A percentile compares a stretch with the other conserved stretches of the same genome.
phyloP scores from a whole-genome alignment of 1,140 invertebrate species.

The Diabrotica virgifera region DNA sequence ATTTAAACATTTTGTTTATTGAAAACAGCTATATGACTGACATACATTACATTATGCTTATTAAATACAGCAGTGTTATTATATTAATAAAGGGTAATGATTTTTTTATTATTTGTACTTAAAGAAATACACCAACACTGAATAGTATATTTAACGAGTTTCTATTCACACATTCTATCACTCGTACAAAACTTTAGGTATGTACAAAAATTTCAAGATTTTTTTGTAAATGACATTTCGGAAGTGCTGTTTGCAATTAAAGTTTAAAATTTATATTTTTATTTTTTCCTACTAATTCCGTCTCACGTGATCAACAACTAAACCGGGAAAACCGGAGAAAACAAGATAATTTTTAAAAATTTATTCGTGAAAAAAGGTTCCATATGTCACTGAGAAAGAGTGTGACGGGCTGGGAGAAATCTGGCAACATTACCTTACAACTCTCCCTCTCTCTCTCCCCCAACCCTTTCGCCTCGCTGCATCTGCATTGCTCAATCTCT shows the following conservation, averaged over 20 bases:
- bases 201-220: slow-evolving; percentile 14
- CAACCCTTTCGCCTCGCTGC: no score
- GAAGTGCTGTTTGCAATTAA: slow-evolving; percentile 7
- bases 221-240: slow-evolving; percentile 13
- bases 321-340: no score
- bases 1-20: slow-evolving; percentile 23
- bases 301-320: background rate
- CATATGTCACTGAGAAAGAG: no score
- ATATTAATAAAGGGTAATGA: slow-evolving; percentile 25
- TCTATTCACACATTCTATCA: slow-evolving; percentile 12
- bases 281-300: background rate
- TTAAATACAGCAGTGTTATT: slow-evolving; percentile 31
- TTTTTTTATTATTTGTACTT: slow-evolving; percentile 28
- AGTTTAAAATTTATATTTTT: slow-evolving; percentile 3
- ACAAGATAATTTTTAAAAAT: no score
- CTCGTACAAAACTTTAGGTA: slow-evolving; percentile 12
- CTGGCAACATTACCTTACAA: no score
- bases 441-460: no score
- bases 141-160: slow-evolving; percentile 15
- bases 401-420: no score
- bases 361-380: no score
- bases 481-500: no score
- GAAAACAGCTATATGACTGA: slow-evolving; percentile 29
- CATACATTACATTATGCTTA: slow-evolving; percentile 26
- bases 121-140: slow-evolving; percentile 29